Conservation (phyloP, 2,113 vertebrate genomes). For the Leuciscus idus region DNA sequence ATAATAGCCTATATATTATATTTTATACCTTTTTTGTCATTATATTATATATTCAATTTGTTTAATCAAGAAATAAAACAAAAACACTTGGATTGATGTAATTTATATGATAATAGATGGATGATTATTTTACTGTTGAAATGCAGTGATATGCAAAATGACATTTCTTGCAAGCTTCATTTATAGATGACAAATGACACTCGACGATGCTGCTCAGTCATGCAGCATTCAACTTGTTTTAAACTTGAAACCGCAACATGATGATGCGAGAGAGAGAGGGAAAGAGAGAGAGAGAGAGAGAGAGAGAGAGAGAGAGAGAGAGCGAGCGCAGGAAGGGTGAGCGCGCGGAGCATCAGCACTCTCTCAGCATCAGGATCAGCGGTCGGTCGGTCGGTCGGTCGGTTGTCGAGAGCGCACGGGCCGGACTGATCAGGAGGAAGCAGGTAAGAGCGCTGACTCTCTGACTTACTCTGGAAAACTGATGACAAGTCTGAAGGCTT, state of each 20-base stretch:
- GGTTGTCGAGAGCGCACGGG: slow-evolving; percentile 28
- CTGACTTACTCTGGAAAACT: neutral
- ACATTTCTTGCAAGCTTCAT: neutral
- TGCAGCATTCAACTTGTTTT: slow-evolving; percentile 1
- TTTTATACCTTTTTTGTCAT: neutral
- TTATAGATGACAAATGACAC: neutral
- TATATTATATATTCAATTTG: neutral
- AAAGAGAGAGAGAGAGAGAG: neutral
- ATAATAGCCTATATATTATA: neutral
- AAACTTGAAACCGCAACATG: slow-evolving; percentile 16
- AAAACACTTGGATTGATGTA: neutral
- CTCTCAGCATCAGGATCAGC: slow-evolving; percentile 26
- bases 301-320: neutral
- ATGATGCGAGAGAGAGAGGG: neutral
- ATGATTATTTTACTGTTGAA: neutral
- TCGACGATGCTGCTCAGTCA: neutral
- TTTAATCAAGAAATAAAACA: neutral
- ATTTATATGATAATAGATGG: neutral
- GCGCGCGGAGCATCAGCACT: slow-evolving; percentile 9
- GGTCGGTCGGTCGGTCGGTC: neutral
- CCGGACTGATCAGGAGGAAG: slow-evolving; percentile 66
- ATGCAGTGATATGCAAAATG: neutral
- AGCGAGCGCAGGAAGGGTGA: neutral
- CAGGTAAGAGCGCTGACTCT: slow-evolving; percentile 46
- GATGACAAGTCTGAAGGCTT: neutral